Evolutionary conservation across 2,888 invertebrate species (phyloP).

Genomic region (Plebejus anna): DNA sequence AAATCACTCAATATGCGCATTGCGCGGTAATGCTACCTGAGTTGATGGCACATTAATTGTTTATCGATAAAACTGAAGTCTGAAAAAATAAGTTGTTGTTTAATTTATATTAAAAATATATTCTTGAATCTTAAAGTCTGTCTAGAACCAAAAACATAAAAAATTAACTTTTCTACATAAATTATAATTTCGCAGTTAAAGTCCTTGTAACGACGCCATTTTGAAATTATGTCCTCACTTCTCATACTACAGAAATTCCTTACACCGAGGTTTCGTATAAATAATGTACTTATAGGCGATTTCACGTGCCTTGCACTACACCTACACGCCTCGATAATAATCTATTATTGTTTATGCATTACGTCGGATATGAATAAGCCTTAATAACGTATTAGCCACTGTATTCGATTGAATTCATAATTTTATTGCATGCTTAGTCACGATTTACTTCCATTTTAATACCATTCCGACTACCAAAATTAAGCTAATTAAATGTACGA

Average conservation of each 20-base stretch:
- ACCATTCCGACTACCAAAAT: conserved; percentile 38
- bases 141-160: neutral
- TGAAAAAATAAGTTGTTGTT: neutral
- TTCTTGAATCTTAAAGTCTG: neutral
- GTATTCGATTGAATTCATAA: conserved; percentile 55
- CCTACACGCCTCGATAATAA: conserved; percentile 40
- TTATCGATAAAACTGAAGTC: neutral
- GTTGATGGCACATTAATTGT: neutral
- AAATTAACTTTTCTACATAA: neutral
- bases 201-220: neutral
- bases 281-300: conserved; percentile 27
- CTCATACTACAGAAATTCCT: conserved; percentile 1
- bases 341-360: conserved; percentile 44
- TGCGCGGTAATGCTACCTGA: neutral
- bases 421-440: conserved; percentile 63
- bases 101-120: neutral
- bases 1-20: neutral
- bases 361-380: conserved; percentile 52
- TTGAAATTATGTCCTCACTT: neutral
- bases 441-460: conserved; percentile 56
- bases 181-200: neutral
- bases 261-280: conserved; percentile 20
- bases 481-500: conserved; percentile 35
- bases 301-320: conserved; percentile 33
- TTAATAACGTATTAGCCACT: conserved; percentile 59